These are phyloP conservation scores for Sclerurus mexicanus DNA, from an alignment of 2,113 vertebrate genomes.

Conservation along the genomic window DNA sequence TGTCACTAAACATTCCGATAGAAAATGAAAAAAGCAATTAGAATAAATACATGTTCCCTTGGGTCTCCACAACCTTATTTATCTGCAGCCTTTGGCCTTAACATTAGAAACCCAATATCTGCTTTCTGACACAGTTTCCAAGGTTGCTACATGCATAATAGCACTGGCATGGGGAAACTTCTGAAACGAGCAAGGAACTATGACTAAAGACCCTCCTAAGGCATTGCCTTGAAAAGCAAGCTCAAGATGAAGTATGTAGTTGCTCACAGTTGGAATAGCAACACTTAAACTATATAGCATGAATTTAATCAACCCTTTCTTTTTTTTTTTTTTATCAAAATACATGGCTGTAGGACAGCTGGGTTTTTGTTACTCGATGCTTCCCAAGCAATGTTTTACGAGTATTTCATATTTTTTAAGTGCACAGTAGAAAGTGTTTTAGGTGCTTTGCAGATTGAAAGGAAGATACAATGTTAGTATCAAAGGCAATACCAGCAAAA, in stretches of 20 bases:
- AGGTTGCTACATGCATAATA: neutral
- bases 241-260: conserved; percentile 4
- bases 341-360: neutral
- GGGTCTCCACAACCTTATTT: neutral
- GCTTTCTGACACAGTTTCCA: neutral
- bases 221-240: conserved; percentile 29
- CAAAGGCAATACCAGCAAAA: neutral
- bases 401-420: neutral
- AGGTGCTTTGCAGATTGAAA: neutral
- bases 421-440: neutral
- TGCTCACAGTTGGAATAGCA: conserved; percentile 18
- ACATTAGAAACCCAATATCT: neutral
- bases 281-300: conserved; percentile 20
- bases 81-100: conserved; percentile 1
- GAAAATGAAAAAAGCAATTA: conserved; percentile 10
- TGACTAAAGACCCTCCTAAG: conserved; percentile 24
- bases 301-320: conserved; percentile 38
- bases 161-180: neutral
- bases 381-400: neutral
- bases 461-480: neutral
- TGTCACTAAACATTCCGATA: neutral
- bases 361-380: neutral
- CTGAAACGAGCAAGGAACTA: neutral
- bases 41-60: neutral
- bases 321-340: neutral